Conservation (phyloP, 2,888 invertebrate species). For the Coelinius sp. region DNA sequence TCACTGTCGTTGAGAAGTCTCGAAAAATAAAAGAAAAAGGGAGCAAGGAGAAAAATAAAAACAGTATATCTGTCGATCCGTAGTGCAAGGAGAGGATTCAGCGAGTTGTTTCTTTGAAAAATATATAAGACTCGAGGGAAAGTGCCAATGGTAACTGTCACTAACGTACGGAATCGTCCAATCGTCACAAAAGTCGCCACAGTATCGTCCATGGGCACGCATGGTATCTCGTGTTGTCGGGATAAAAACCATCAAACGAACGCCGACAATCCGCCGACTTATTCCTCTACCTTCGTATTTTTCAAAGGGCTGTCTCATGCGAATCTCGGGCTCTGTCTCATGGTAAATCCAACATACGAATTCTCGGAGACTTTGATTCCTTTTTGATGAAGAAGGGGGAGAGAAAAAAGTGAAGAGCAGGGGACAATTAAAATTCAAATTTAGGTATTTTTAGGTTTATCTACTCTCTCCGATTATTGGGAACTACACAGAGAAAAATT, state of each 20-base stretch:
- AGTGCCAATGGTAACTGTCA: slow-evolving; percentile 37
- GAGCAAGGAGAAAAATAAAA: neutral
- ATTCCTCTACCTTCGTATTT: slow-evolving; percentile 11
- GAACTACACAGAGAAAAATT: too few species aligned
- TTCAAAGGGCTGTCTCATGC: slow-evolving; percentile 14
- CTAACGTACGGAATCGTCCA: slow-evolving; percentile 54
- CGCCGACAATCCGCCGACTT: slow-evolving; percentile 21
- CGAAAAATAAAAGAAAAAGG: neutral
- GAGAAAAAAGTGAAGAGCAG: neutral
- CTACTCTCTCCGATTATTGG: too few species aligned
- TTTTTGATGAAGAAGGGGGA: neutral
- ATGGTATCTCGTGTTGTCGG: slow-evolving; percentile 55
- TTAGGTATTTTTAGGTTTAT: neutral
- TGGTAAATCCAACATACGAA: slow-evolving; percentile 11
- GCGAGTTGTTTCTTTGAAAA: slow-evolving; percentile 19
- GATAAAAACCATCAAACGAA: slow-evolving; percentile 64
- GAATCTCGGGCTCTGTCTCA: slow-evolving; percentile 1
- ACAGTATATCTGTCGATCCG: slow-evolving; percentile 16
- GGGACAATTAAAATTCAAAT: neutral
- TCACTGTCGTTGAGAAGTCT: slow-evolving; percentile 7
- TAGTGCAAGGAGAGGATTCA: slow-evolving; percentile 7
- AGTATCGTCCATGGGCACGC: slow-evolving; percentile 59
- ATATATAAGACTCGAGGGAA: slow-evolving; percentile 30
- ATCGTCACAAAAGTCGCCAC: slow-evolving; percentile 51
- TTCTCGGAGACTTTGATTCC: slow-evolving; percentile 6